A percentile compares a stretch with the other conserved stretches of the same genome.
Conservation (phyloP, 2,797 vertebrate genomes). For the Hippocampus kuda region DNA sequence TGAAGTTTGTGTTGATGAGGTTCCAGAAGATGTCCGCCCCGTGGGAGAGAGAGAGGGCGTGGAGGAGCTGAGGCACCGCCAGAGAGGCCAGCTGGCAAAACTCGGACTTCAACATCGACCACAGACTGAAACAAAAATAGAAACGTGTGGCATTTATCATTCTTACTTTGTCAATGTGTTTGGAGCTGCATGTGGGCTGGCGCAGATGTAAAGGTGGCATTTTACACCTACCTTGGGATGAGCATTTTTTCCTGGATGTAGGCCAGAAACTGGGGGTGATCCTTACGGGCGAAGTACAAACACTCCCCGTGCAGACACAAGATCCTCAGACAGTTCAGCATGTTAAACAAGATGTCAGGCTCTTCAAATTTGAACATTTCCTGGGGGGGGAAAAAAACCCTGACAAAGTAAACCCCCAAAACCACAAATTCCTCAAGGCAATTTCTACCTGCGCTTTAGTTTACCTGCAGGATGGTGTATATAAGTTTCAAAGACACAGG, state of each 20-base stretch:
- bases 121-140: constrained; percentile 70
- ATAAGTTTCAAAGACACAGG: constrained; percentile 93
- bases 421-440: background rate
- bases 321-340: constrained; percentile 95
- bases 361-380: constrained; percentile 98
- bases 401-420: background rate
- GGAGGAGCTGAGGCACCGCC: constrained; percentile 92
- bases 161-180: background rate
- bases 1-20: constrained; percentile 92
- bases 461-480: constrained; percentile 96
- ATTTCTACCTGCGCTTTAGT: background rate
- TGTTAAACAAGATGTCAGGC: constrained; percentile 97
- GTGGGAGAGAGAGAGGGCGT: constrained; percentile 85
- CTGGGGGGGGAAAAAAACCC: constrained; percentile 52
- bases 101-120: constrained; percentile 93
- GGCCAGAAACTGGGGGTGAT: constrained; percentile 86
- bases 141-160: background rate
- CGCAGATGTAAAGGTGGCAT: background rate
- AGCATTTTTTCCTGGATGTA: constrained; percentile 96
- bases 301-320: constrained; percentile 94
- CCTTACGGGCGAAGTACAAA: constrained; percentile 85
- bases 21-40: constrained; percentile 99
- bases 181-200: background rate
- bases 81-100: constrained; percentile 96
- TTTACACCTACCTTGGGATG: constrained; percentile 77